Evolutionary conservation across 1,140 invertebrate genomes (phyloP), one percentile per base, ranked within the genome.

Genomic region (Rhizoglyphus robini): DNA sequence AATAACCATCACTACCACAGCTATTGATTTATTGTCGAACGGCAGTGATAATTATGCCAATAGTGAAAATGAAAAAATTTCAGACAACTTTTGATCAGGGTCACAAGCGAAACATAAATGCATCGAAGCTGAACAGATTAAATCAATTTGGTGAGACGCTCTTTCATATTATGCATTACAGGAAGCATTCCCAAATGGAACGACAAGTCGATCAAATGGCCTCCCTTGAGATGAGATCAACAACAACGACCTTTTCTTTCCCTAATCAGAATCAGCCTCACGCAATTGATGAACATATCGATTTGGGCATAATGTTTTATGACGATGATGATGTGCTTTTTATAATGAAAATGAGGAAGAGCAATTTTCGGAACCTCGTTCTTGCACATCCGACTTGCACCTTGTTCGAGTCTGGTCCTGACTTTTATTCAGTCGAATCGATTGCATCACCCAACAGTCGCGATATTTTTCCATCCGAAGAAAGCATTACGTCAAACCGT

Each of bases 91-190:
- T 23, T 58, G 29, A 41, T 18, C 36, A 59, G 62, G n/a, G 29
- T 25, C 13, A 29, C 23, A 46, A 63, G 61, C 29, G 34, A 46
- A 63, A 47, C 0, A 4, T 4, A 29, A 62, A 34, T 60, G 60
- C 11, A 29, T 41, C 23, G 25, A 51, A 65, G 11, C 25, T 20
- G 66, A 70, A 27, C 27, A 62, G 49, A 60, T 81, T 82, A 68
- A 95, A 94, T 76, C 83, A 86, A 69, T 89, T 90, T 74, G 91
- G 93, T 1, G 94, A 97, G 78, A 93, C 90, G 0, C 84, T 85
- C 61, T 76, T 97, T 4, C 93, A 96, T 74, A 78, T 80, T 47
- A 1, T 90, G 88, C 68, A 96, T 96, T 68, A 83, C 85, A 54
- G 88, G 88, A 1, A 88, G 93, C 72, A 73, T 87, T 1, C 76